These are phyloP conservation scores for Muscidifurax raptorellus DNA, from an alignment of 1,140 invertebrate genomes.

Conservation along the genomic window DNA sequence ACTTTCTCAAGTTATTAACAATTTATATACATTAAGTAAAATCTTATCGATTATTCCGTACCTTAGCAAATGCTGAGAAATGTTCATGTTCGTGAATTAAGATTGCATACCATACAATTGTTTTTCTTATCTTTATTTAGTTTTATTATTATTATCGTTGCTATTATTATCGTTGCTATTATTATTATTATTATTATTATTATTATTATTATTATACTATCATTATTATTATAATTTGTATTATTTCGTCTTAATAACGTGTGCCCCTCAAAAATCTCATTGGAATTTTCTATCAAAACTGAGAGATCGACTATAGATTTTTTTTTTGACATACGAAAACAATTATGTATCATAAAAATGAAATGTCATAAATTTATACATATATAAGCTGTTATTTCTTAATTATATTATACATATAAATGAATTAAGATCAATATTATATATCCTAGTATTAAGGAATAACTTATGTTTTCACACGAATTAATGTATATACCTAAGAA, in stretches of 20 bases:
- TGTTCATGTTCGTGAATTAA: not conserved
- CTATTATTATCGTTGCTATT: not conserved
- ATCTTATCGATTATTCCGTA: not conserved
- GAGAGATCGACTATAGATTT: not conserved
- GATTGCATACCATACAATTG: not conserved
- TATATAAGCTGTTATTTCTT: conserved; percentile 29
- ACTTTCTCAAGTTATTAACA: not conserved
- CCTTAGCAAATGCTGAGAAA: not conserved
- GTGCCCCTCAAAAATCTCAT: not conserved
- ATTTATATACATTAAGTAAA: not conserved
- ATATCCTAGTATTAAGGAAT: conserved; percentile 31
- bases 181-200: not conserved
- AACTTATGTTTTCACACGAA: conserved; percentile 42
- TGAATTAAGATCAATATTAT: conserved; percentile 22
- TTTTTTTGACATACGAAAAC: not conserved
- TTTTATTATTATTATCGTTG: not conserved
- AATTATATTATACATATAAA: conserved; percentile 34
- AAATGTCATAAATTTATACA: conserved; percentile 1
- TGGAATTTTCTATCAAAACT: not conserved
- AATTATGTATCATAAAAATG: conserved; percentile 35
- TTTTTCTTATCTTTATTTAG: not conserved
- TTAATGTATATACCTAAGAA: conserved; percentile 47
- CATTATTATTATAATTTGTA: too few species aligned
- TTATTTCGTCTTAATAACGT: not conserved
- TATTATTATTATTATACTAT: too few species aligned